These are phyloP conservation scores for Chrysocyon brachyurus DNA, from an alignment of 2,797 vertebrate genomes.

Conservation along the genomic window DNA sequence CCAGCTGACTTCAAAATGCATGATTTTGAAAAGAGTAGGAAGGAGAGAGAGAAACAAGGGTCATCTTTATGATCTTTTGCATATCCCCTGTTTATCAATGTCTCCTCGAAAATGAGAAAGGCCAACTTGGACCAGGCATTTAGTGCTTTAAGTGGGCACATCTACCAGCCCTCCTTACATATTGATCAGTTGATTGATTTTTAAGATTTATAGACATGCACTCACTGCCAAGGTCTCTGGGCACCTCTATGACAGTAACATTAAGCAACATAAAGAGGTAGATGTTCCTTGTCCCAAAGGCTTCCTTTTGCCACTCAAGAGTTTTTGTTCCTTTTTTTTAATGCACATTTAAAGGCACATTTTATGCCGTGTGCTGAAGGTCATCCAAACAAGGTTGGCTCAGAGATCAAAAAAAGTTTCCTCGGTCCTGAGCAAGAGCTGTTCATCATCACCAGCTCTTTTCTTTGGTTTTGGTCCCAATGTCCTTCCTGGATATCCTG, in stretches of 20 bases:
- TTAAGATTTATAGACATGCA: slow-evolving; percentile 82
- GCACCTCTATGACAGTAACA: slow-evolving; percentile 56
- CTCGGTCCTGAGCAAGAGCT: background rate
- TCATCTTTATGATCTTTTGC: slow-evolving; percentile 49
- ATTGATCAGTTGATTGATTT: slow-evolving; percentile 79
- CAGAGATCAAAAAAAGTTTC: slow-evolving; percentile 29
- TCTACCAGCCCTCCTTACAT: slow-evolving; percentile 53
- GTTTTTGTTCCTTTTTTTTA: background rate
- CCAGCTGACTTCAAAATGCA: slow-evolving; percentile 48
- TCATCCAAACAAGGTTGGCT: slow-evolving; percentile 60
- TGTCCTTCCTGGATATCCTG: background rate
- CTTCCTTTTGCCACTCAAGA: slow-evolving; percentile 52
- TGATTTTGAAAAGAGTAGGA: slow-evolving; percentile 19
- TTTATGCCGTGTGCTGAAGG: slow-evolving; percentile 13
- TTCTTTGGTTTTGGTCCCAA: background rate
- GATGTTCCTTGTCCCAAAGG: slow-evolving; percentile 51
- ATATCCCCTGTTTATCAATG: slow-evolving; percentile 62
- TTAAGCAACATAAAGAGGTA: slow-evolving; percentile 66
- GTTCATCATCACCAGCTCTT: background rate
- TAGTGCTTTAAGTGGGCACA: slow-evolving; percentile 66
- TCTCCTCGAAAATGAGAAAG: slow-evolving; percentile 66
- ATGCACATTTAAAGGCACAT: slow-evolving; percentile 48
- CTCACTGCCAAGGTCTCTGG: slow-evolving; percentile 76
- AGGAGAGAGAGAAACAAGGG: slow-evolving; percentile 37
- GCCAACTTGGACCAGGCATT: slow-evolving; percentile 32